Percentiles rank a stretch among this genome's conserved stretches.
Conservation (phyloP, 1,140 invertebrate species). For the Bombus superbus region DNA sequence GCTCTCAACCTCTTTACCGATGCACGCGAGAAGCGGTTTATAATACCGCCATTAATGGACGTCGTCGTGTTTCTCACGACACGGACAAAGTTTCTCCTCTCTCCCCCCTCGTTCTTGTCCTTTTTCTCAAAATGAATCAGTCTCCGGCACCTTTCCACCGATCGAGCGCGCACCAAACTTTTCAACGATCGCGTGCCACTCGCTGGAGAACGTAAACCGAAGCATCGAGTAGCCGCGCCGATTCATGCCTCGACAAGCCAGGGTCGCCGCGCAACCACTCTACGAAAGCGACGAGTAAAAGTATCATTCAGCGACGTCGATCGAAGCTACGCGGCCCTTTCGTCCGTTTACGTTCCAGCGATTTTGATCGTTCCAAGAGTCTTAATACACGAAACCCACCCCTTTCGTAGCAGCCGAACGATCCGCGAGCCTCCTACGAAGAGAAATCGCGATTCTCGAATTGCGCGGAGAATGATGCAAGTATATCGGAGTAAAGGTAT, state of each 20-base stretch:
- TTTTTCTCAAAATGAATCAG: constrained; percentile 30
- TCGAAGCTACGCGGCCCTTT: no score
- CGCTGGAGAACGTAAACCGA: constrained; percentile 10
- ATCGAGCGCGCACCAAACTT: neutral
- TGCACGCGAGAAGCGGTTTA: constrained; percentile 65
- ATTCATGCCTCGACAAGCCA: neutral
- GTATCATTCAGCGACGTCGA: neutral
- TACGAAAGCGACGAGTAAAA: neutral
- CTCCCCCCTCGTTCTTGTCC: neutral
- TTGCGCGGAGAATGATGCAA: no score
- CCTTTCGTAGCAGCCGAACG: no score
- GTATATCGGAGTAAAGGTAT: no score
- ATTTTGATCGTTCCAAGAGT: no score
- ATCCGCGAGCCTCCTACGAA: no score
- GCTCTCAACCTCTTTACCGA: constrained; percentile 54
- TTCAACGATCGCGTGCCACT: neutral
- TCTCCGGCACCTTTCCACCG: neutral
- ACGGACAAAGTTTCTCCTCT: constrained; percentile 6
- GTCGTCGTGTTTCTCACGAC: constrained; percentile 43
- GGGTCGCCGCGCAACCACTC: neutral
- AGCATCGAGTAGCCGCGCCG: neutral
- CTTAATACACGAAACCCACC: no score
- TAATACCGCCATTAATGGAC: constrained; percentile 58
- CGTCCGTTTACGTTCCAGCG: no score
- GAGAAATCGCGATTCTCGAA: no score